Percentiles rank a stretch among this genome's conserved stretches.
Conservation (phyloP, 2,797 vertebrate species). For the Acanthopagrus latus region DNA sequence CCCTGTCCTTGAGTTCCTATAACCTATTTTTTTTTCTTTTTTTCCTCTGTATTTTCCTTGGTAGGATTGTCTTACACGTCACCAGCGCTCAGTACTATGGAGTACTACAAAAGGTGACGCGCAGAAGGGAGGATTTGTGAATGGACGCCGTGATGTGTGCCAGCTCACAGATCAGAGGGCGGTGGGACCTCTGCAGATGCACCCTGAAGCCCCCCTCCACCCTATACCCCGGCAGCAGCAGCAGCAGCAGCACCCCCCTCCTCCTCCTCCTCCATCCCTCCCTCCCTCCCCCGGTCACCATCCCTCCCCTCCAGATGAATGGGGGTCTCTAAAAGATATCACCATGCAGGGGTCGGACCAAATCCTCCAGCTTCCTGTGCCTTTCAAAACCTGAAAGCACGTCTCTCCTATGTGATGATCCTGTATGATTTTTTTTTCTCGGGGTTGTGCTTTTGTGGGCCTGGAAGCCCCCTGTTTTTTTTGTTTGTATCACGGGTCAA, state of each 20-base stretch:
- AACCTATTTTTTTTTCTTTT: conserved; percentile 69
- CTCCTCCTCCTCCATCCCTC: background rate
- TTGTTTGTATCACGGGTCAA: conserved; percentile 51
- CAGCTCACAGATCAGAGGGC: conserved; percentile 87
- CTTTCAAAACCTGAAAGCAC: conserved; percentile 78
- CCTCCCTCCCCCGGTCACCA: conserved; percentile 41
- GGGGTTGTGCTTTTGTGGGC: conserved; percentile 57
- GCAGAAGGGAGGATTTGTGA: conserved; percentile 87
- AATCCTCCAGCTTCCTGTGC: conserved; percentile 82
- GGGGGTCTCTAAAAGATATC: conserved; percentile 76
- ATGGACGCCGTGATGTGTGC: conserved; percentile 87
- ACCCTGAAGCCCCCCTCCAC: conserved; percentile 70
- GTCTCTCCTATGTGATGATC: conserved; percentile 78
- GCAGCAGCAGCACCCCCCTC: no score
- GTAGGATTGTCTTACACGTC: conserved; percentile 79
- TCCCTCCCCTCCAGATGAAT: conserved; percentile 76
- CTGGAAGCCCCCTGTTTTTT: conserved; percentile 53
- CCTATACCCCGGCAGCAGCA: conserved; percentile 28
- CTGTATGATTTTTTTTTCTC: conserved; percentile 75
- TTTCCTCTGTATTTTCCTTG: conserved; percentile 67
- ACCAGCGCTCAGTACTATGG: conserved; percentile 76
- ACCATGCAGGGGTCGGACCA: conserved; percentile 82
- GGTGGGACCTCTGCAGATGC: conserved; percentile 85
- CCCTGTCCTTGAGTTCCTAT: conserved; percentile 79
- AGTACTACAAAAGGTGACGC: conserved; percentile 84